Base-by-base conservation (phyloP, 2,797 vertebrate species). In the Lagocephalus sceleratus region DNA sequence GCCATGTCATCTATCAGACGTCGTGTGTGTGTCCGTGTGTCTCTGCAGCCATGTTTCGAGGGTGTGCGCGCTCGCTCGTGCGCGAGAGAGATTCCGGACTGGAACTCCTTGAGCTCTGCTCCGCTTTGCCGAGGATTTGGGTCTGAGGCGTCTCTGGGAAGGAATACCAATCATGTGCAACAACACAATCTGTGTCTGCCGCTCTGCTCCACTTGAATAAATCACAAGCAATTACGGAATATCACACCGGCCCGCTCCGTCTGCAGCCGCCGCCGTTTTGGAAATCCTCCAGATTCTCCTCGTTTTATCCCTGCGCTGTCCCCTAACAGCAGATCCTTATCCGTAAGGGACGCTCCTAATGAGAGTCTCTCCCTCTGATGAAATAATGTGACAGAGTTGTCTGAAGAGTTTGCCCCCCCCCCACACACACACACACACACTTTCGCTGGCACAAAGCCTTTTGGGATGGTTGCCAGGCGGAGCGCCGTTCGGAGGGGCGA, bases 381-480 rank as follows among this genome's bases (percentile, higher is more conserved):
- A 80, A 76, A 81, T 72, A 71, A 67, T 48, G 47, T 73, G 73
- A 76, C 73, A 78, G 50, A 68, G 67, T 53, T 76, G 70, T 79
- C 69, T 70, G 41, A 57, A 68, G 68, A 75, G n/a, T n/a, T n/a
- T 67, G 71, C 60, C 45, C 8, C 3, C 3, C 5, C 19, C 10
- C 44, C 55, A 40, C 52, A 49, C 35, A 38, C 52, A 44, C 29
- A 50, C 60, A 49, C 60, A 59, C 61, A 25, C 20, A 0, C 21
- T 73, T 63, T 53, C 44, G 46, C 20, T 46, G 23, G 53, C 58
- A 66, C 38, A 47, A 60, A 73, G 66, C 58, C 57, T 46, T 59
- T 42, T 42, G 53, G 63, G 72, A 44, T 48, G 2, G 20, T 43
- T 29, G 60, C 71, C 75, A 58, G 16, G 51, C 50, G 60, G 73